These are phyloP conservation scores for Channa striata DNA, from an alignment of 2,797 vertebrate species.

Conservation along the genomic window DNA sequence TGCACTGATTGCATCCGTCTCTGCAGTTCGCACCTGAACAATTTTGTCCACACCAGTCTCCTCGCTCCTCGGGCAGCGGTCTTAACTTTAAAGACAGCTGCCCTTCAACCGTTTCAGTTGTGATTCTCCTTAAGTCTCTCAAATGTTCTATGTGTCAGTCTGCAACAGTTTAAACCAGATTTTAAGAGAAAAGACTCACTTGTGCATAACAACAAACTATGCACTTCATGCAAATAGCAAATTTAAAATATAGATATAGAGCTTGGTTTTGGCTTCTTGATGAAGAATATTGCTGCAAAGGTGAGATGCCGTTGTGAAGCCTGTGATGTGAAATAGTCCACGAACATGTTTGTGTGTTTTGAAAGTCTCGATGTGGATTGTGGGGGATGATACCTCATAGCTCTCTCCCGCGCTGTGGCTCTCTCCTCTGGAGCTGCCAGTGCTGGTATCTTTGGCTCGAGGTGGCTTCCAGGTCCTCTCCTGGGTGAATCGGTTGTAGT, in stretches of 20 bases:
- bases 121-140: too few relatives aligned
- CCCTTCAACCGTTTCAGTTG: neutral
- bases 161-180: too few relatives aligned
- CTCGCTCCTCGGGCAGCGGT: neutral
- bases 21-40: neutral
- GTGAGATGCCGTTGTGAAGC: too few relatives aligned
- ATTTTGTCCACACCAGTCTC: neutral
- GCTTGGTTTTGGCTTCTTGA: too few relatives aligned
- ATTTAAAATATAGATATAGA: too few relatives aligned
- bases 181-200: too few relatives aligned
- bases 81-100: neutral
- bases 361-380: accelerated
- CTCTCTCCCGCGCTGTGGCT: slow-evolving; percentile 85
- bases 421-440: slow-evolving; percentile 85
- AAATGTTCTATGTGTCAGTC: too few relatives aligned
- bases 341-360: neutral
- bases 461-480: slow-evolving; percentile 97
- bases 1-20: too few relatives aligned
- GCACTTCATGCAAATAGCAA: too few relatives aligned
- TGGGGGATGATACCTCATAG: slow-evolving; percentile 85
- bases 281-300: too few relatives aligned
- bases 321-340: too few relatives aligned
- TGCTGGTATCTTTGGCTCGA: slow-evolving; percentile 87
- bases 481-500: slow-evolving; percentile 92
- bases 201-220: too few relatives aligned